Evolutionary conservation across 2,113 vertebrate species (phyloP).

Genomic region (Carassius gibelio): DNA sequence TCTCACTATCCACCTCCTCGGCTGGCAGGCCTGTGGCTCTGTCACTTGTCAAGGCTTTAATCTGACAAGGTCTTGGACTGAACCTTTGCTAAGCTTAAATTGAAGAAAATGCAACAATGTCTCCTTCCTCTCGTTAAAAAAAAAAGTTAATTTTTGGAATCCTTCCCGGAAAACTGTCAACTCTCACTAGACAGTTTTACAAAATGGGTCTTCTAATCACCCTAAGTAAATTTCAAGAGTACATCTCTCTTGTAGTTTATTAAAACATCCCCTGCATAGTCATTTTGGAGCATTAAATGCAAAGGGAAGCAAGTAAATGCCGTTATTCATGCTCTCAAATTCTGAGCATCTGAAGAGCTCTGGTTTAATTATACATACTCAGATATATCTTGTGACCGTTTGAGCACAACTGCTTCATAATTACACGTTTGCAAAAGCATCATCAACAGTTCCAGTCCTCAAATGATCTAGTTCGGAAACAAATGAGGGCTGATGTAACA

Average conservation of each 20-base stretch:
- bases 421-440: conserved; percentile 5
- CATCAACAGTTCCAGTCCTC: conserved; percentile 1
- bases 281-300: conserved; percentile 28
- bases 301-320: conserved; percentile 15
- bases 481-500: conserved; percentile 1
- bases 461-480: neutral
- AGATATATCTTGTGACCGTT: conserved; percentile 3
- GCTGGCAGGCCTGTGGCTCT: conserved; percentile 30
- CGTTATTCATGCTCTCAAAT: conserved; percentile 14
- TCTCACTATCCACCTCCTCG: neutral
- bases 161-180: conserved; percentile 28
- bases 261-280: conserved; percentile 27
- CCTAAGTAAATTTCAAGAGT: conserved; percentile 45
- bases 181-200: conserved; percentile 15
- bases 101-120: conserved; percentile 34
- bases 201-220: conserved; percentile 41
- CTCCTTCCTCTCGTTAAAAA: neutral
- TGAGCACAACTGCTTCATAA: neutral
- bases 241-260: conserved; percentile 43
- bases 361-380: conserved; percentile 8
- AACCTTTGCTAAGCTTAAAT: conserved; percentile 33
- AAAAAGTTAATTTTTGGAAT: conserved; percentile 26
- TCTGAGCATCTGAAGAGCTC: conserved; percentile 11
- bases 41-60: conserved; percentile 24
- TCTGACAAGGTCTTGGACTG: conserved; percentile 47